Evolutionary conservation across 2,113 vertebrate species (phyloP), one percentile per base, ranked within the genome.

Genomic region (Oryzias javanicus): DNA sequence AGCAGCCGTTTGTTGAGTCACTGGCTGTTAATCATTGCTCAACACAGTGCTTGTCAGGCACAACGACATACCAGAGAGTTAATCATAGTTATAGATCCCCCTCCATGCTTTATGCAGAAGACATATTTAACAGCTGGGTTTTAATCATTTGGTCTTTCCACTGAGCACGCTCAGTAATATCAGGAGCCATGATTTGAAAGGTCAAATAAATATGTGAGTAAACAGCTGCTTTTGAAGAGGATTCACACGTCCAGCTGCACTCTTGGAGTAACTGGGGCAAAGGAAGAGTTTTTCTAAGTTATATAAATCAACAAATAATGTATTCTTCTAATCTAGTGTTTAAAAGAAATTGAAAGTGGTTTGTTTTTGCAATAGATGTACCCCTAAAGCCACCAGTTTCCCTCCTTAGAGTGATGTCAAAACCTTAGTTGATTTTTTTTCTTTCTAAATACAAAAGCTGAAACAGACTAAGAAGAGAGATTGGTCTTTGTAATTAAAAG

Each of bases 21-120:
- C 73, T 84, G 45, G 67, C 85, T 86, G 90, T 91, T 91, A 92
- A 92, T 92, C 88, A 91, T 92, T 91, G 82, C 83, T 82, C 81
- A 91, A 80, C 79, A 70, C 55, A 73, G 73, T 82, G 72, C 78
- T 70, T 74, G 86, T 88, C 79, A 72, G 72, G 75, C 67, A 79
- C 69, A 81, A 74, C 78, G 85, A 83, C 77, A 81, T 78, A 61
- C 70, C 74, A 56, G 22, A 70, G 74, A 78, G 74, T 82, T 84
- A 84, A 87, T 82, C 80, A 82, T 63, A 62, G 59, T 64, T 77
- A 79, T 81, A 78, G 78, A 86, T 84, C 67, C 42, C 41, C 35
- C 35, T 12, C 35, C 35, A 35, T 69, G 45, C 15, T 62, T 80
- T 78, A 84, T 87, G 74, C 79, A 77, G 70, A 76, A 70, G 55